These are phyloP conservation scores for Micoletzkya japonica DNA, from an alignment of 2,888 invertebrate genomes.

Conservation along the genomic window DNA sequence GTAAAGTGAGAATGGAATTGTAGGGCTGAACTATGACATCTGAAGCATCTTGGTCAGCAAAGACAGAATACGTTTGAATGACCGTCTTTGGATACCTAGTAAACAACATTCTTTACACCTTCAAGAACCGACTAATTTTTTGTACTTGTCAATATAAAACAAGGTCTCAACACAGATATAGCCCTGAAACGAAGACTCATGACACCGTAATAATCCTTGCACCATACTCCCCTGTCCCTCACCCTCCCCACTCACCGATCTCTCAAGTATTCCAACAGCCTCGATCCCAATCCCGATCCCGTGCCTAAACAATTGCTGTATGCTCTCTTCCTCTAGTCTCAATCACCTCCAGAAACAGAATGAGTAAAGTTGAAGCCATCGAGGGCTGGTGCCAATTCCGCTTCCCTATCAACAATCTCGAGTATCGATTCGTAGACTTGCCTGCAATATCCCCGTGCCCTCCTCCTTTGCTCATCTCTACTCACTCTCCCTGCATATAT, in stretches of 20 bases:
- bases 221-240: no score
- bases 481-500: slow-evolving; percentile 70
- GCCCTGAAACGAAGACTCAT: no score
- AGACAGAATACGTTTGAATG: slow-evolving; percentile 97
- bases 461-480: neutral
- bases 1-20: slow-evolving; percentile 89
- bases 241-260: slow-evolving; percentile 67
- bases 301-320: slow-evolving; percentile 71
- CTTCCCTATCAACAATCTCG: slow-evolving; percentile 93
- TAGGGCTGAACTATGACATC: slow-evolving; percentile 96
- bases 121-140: neutral
- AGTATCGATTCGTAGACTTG: slow-evolving; percentile 50
- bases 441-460: slow-evolving; percentile 28
- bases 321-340: neutral
- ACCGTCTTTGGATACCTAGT: slow-evolving; percentile 90
- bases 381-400: slow-evolving; percentile 95
- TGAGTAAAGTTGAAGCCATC: slow-evolving; percentile 98
- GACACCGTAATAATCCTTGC: no score
- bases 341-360: slow-evolving; percentile 86
- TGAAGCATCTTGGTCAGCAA: slow-evolving; percentile 81
- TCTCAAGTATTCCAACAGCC: slow-evolving; percentile 67
- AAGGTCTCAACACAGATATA: slow-evolving; percentile 9
- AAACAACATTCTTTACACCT: slow-evolving; percentile 5
- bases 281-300: slow-evolving; percentile 98
- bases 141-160: neutral